Percentiles rank a stretch among this genome's conserved stretches.
Conservation (phyloP, 1,140 invertebrate genomes). For the Drosophila micromelanica region DNA sequence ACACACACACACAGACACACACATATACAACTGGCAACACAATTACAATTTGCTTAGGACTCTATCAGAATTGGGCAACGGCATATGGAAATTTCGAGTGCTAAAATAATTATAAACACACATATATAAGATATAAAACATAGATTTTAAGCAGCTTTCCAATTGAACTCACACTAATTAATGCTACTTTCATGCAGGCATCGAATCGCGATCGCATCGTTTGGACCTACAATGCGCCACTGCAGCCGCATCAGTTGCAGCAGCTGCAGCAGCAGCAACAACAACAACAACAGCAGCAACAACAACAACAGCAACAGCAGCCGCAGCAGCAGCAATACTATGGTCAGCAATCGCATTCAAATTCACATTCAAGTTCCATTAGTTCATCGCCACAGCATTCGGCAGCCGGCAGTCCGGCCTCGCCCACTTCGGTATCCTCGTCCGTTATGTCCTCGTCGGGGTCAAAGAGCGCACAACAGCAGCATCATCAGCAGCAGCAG, state of each 20-base stretch:
- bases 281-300: constrained; percentile 42
- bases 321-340: constrained; percentile 72
- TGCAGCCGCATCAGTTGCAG: constrained; percentile 85
- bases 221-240: constrained; percentile 95
- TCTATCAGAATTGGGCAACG: constrained; percentile 36
- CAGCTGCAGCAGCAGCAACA: constrained; percentile 73
- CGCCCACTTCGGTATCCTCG: constrained; percentile 93
- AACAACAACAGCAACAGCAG: constrained; percentile 56
- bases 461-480: constrained; percentile 84
- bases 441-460: constrained; percentile 92
- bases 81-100: constrained; percentile 40
- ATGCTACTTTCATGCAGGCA: constrained; percentile 53
- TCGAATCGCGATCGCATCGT: constrained; percentile 89
- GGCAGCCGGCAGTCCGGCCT: constrained; percentile 88
- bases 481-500: constrained; percentile 46
- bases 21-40: constrained; percentile 22
- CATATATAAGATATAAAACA: constrained; percentile 4
- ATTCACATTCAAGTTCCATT: constrained; percentile 85
- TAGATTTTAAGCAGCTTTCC: constrained; percentile 5
- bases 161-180: constrained; percentile 48
- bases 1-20: constrained; percentile 22
- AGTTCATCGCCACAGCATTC: constrained; percentile 85
- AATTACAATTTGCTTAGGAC: constrained; percentile 54
- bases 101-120: constrained; percentile 30
- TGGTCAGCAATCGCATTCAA: constrained; percentile 82